A percentile compares a stretch with the other conserved stretches of the same genome.
Evolutionary conservation across 1,140 invertebrate genomes (phyloP).

Genomic region (Neodiprion pinetum): DNA sequence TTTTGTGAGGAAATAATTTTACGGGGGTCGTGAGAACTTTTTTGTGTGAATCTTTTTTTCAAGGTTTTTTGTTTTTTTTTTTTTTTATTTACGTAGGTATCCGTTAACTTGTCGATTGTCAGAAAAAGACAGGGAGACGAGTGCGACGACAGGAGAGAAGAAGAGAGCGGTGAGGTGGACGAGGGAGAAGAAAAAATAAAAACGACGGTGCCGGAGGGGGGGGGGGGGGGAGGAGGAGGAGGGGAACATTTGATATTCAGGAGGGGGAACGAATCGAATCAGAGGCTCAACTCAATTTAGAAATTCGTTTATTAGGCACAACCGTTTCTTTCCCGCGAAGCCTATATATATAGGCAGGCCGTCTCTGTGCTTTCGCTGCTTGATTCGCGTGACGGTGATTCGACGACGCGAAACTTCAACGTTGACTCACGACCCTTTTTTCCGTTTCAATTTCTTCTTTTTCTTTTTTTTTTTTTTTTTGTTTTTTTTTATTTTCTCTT

Average conservation of each 20-base stretch:
- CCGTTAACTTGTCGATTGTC: too few species aligned
- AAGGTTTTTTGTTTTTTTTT: too few species aligned
- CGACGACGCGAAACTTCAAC: neutral
- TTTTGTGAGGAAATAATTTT: too few species aligned
- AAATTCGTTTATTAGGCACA: neutral
- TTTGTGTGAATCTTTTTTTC: too few species aligned
- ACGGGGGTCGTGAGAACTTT: too few species aligned
- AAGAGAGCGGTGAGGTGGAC: constrained; percentile 31
- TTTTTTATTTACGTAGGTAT: too few species aligned
- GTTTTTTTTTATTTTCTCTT: neutral
- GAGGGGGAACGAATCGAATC: neutral
- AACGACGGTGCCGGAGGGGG: constrained; percentile 12
- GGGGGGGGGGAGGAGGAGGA: too few species aligned
- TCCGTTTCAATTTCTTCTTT: neutral
- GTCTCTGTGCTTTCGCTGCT: neutral
- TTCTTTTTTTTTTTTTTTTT: neutral
- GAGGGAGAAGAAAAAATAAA: too few species aligned
- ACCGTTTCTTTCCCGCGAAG: neutral
- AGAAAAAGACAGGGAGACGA: constrained; percentile 31
- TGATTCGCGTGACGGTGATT: neutral
- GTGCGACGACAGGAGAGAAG: constrained; percentile 26
- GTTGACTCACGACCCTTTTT: constrained; percentile 2
- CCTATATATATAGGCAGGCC: too few species aligned
- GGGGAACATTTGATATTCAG: too few species aligned
- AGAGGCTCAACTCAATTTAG: neutral